phyloP scores from a whole-genome alignment of 2,113 vertebrate genomes.

The Mustela nigripes region DNA sequence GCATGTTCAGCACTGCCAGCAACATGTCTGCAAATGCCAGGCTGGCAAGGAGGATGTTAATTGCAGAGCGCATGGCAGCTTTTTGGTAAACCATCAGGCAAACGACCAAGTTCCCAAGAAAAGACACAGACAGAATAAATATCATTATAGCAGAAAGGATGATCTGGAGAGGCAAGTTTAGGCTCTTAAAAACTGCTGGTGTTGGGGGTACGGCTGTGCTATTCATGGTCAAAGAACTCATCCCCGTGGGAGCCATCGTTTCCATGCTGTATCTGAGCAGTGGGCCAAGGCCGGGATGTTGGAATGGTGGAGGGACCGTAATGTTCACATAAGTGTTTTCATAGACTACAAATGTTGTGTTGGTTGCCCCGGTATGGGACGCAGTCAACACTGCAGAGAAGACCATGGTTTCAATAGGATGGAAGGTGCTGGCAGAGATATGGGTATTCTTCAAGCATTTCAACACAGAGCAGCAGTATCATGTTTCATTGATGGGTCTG shows the following conservation, averaged over 20 bases:
- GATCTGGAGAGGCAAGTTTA: slow-evolving; percentile 94
- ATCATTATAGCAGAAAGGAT: slow-evolving; percentile 94
- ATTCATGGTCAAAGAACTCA: slow-evolving; percentile 83
- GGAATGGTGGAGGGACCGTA: slow-evolving; percentile 85
- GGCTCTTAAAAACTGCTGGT: slow-evolving; percentile 86
- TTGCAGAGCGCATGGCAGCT: slow-evolving; percentile 98
- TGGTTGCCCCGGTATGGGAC: slow-evolving; percentile 87
- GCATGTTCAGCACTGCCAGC: slow-evolving; percentile 97
- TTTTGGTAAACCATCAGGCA: slow-evolving; percentile 99
- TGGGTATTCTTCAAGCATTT: slow-evolving; percentile 83
- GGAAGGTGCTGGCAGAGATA: slow-evolving; percentile 55
- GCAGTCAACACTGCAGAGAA: slow-evolving; percentile 88
- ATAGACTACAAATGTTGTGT: slow-evolving; percentile 88
- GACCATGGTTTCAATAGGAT: slow-evolving; percentile 89
- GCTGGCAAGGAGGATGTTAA: slow-evolving; percentile 98
- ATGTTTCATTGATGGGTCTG: slow-evolving; percentile 75
- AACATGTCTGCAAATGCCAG: slow-evolving; percentile 98
- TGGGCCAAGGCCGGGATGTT: slow-evolving; percentile 83
- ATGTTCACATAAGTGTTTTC: slow-evolving; percentile 90
- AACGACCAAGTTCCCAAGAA: slow-evolving; percentile 97
- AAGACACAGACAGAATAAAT: slow-evolving; percentile 93
- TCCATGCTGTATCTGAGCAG: slow-evolving; percentile 84
- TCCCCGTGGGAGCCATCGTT: slow-evolving; percentile 85
- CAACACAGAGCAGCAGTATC: slow-evolving; percentile 79
- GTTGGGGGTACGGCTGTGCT: slow-evolving; percentile 82